phyloP scores from a whole-genome alignment of 2,888 invertebrate genomes.

The Tipula unca region DNA sequence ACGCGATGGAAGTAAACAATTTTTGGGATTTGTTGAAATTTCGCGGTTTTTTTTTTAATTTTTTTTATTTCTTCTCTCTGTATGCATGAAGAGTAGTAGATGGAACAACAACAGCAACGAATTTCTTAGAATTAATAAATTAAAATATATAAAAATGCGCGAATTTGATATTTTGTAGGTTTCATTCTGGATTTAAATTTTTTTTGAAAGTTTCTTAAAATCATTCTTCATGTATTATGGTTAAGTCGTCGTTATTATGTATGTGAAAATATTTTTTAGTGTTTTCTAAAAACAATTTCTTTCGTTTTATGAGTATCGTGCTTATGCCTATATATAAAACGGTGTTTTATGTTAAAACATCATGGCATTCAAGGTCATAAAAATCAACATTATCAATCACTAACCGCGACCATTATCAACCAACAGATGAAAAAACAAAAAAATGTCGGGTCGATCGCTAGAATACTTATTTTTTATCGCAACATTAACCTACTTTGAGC shows the following conservation, averaged over 20 bases:
- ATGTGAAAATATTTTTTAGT: not conserved
- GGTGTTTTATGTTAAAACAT: not conserved
- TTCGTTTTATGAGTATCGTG: not conserved
- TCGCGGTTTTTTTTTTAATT: not conserved
- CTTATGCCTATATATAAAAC: too few species aligned
- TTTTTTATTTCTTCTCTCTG: not conserved
- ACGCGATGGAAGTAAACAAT: not conserved
- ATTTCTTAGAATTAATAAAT: not conserved
- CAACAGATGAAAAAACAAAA: not conserved
- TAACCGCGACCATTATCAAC: not conserved
- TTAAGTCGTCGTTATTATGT: not conserved
- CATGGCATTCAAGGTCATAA: not conserved
- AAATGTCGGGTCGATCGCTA: not conserved
- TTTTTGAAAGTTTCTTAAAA: not conserved
- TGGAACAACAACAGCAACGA: not conserved
- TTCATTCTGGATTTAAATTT: not conserved
- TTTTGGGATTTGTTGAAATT: not conserved
- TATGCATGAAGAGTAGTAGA: not conserved
- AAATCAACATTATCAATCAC: not conserved
- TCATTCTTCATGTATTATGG: not conserved
- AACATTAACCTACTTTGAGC: conserved; percentile 8
- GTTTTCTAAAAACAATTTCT: not conserved
- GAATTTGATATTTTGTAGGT: not conserved
- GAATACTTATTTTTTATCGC: not conserved
- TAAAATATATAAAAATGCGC: not conserved